phyloP scores from a whole-genome alignment of 2,797 vertebrate genomes.

The Enoplosus armatus region DNA sequence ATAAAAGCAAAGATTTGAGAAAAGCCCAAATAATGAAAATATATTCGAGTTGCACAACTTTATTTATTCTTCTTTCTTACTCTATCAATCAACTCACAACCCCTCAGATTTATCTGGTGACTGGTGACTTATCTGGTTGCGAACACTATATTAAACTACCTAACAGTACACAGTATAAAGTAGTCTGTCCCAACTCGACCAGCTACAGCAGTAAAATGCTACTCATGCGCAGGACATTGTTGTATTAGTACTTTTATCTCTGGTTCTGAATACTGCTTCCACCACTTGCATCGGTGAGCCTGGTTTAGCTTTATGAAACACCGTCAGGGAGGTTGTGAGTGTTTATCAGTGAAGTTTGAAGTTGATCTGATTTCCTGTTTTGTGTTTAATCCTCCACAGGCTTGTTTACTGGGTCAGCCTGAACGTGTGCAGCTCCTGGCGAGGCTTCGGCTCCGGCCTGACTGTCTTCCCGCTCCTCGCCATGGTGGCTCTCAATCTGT shows the following conservation, averaged over 20 bases:
- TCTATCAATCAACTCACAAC: background rate
- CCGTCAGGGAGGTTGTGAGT: background rate
- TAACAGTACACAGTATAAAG: background rate
- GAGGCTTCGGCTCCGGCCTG: constrained; percentile 85
- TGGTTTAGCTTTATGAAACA: background rate
- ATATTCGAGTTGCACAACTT: background rate
- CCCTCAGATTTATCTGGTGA: background rate
- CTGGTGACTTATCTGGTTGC: too few relatives aligned
- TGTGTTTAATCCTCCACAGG: constrained; percentile 61
- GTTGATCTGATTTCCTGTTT: constrained; percentile 51
- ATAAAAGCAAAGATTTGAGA: background rate
- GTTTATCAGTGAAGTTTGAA: constrained; percentile 35
- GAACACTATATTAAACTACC: too few relatives aligned
- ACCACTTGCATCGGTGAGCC: background rate
- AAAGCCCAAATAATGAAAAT: background rate
- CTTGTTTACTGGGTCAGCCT: constrained; percentile 84
- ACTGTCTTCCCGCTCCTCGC: constrained; percentile 84
- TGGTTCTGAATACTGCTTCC: background rate
- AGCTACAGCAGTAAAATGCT: too few relatives aligned
- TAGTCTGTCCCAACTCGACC: background rate
- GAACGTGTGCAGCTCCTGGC: constrained; percentile 79
- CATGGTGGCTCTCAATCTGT: constrained; percentile 83
- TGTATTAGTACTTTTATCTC: background rate
- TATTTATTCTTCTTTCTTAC: background rate
- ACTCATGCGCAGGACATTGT: background rate